A percentile compares a stretch with the other conserved stretches of the same genome.
Evolutionary conservation across 37 sponge, comb jelly and placozoan species (phyloP).

Genomic region (Chondrosia reniformis): DNA sequence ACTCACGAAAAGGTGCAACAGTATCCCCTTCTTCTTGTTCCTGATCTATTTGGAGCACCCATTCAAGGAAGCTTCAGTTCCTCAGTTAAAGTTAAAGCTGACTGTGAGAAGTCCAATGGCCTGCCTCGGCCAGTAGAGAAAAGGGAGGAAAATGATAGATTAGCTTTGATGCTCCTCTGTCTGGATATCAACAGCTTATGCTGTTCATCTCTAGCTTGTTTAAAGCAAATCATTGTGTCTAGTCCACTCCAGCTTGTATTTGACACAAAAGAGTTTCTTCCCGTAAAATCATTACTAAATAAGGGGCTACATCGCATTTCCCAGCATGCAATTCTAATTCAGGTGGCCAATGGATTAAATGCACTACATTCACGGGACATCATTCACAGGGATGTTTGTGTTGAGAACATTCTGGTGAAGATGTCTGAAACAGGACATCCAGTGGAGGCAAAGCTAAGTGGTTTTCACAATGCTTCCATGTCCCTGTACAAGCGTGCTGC

Average conservation of each 20-base stretch:
- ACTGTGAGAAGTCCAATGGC: neutral
- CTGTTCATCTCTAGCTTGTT: neutral
- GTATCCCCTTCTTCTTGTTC: neutral
- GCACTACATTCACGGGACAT: slow-evolving; percentile 35
- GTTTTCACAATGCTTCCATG: slow-evolving; percentile 46
- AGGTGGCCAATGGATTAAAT: slow-evolving; percentile 41
- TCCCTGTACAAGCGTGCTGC: slow-evolving; percentile 26
- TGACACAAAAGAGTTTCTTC: neutral
- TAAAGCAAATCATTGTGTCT: neutral
- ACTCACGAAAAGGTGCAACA: neutral
- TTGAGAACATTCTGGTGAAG: slow-evolving; percentile 55
- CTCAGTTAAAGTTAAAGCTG: neutral
- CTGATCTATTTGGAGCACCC: neutral
- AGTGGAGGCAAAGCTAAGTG: slow-evolving; percentile 52
- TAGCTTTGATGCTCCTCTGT: neutral
- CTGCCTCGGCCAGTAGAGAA: neutral
- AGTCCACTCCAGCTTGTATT: neutral
- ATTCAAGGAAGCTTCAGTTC: neutral
- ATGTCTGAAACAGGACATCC: slow-evolving; percentile 24
- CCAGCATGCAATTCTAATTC: slow-evolving; percentile 45
- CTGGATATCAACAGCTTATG: neutral
- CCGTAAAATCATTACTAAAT: neutral
- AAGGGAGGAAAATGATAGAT: neutral
- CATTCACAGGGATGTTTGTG: slow-evolving; percentile 58
- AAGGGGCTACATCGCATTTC: slow-evolving; percentile 6